These are phyloP conservation scores for Sphenopsis melanotis DNA, from an alignment of 2,797 vertebrate species.

Conservation along the genomic window DNA sequence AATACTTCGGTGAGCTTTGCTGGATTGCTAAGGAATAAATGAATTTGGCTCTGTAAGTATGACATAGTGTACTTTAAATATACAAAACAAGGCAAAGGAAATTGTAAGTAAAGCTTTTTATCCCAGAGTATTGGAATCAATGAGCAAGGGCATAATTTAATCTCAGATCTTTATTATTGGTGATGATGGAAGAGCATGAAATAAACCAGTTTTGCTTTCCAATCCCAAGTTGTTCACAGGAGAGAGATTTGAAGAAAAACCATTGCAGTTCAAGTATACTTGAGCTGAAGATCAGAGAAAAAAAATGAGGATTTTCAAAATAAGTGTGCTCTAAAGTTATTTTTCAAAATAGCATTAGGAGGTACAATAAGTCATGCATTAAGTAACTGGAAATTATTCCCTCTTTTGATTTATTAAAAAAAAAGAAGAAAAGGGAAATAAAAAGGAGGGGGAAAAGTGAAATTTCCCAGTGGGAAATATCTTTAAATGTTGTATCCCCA, in stretches of 20 bases:
- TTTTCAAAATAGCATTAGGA: neutral
- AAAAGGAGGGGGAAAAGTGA: rapidly evolving
- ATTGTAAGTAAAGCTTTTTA: conserved; percentile 54
- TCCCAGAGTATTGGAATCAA: neutral
- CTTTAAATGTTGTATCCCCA: neutral
- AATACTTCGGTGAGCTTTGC: neutral
- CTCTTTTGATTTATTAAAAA: neutral
- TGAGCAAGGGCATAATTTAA: neutral
- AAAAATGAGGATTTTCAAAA: conserved; percentile 13
- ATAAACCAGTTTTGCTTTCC: conserved; percentile 11
- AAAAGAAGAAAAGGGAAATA: neutral
- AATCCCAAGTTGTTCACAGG: neutral
- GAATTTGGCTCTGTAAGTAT: conserved; percentile 16
- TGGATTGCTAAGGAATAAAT: conserved; percentile 31
- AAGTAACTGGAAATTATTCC: neutral
- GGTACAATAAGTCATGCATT: neutral
- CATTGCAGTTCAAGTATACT: neutral
- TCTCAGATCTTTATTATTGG: neutral
- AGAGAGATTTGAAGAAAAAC: neutral
- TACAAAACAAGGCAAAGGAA: conserved; percentile 27
- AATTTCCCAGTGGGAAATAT: neutral
- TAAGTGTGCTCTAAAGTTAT: neutral
- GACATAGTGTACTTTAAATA: neutral
- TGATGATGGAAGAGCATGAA: conserved; percentile 1
- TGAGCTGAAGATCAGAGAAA: neutral